Evolutionary conservation across 2,888 invertebrate genomes (phyloP), one percentile per base, ranked within the genome.

Genomic region (Heliconius hortense): DNA sequence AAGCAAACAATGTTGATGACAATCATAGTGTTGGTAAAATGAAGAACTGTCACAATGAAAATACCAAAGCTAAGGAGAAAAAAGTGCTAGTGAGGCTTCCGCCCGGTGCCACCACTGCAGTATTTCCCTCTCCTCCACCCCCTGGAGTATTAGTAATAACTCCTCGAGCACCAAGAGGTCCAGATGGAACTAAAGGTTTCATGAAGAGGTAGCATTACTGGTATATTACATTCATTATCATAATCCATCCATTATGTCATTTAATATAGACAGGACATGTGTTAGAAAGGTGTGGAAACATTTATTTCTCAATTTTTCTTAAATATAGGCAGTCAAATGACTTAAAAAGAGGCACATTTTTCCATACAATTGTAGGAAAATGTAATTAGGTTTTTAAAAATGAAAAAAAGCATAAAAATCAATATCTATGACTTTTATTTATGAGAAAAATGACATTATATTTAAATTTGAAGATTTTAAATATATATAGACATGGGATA

Each of bases 111-210:
- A 89, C 90, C 0, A 82, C 86, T 0, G 82, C 89, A 1, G 83
- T 92, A 48, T 92, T 90, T 81, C 92, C 91, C 1, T 93, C 91
- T 8, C 94, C 94, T 0, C 90, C 92, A 1, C 94, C 92, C 0
- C 89, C 92, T 8, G 93, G 94, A 18, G 93, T 94, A 2, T 89
- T 93, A 21, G 94, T 97, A 75, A 94, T 97, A 35, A 69, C 69
- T 4, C 69, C 69, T 84, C 94, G 97, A 82, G 94, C 96, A 86
- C 97, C 97, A 0, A 94, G 95, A 82, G 97, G 97, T 59, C 97
- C 97, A 1, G 97, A 97, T 83, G 97, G 97, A 79, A 96, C 96
- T 70, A 94, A 92, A 86, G 93, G 93, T 39, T 94, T 94, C 81
- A 83, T 87, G 79, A 83, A 85, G 76, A 93, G 93, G 92, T 94